Evolutionary conservation across 2,888 invertebrate species (phyloP).

Genomic region (Heteromurus nitidus): DNA sequence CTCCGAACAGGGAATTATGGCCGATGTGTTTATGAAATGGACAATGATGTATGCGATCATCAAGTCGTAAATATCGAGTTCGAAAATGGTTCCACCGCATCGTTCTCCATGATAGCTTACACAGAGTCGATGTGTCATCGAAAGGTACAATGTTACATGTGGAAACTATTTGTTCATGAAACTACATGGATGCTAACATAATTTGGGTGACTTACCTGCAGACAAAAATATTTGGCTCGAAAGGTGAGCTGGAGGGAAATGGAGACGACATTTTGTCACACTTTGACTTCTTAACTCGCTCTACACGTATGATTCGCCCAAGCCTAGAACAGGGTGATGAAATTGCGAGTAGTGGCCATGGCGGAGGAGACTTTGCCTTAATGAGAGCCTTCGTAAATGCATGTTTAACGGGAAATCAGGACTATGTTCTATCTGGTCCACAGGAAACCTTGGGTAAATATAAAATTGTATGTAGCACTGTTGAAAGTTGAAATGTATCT

Average conservation of each 20-base stretch:
- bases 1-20: constrained; percentile 75
- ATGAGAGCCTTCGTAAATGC: constrained; percentile 69
- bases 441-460: constrained; percentile 70
- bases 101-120: constrained; percentile 76
- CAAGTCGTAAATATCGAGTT: constrained; percentile 76
- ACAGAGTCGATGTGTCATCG: constrained; percentile 75
- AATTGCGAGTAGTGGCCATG: constrained; percentile 68
- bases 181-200: not conserved
- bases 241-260: constrained; percentile 74
- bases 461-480: not conserved
- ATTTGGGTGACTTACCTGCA: constrained; percentile 49
- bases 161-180: constrained; percentile 6
- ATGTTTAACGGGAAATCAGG: constrained; percentile 68
- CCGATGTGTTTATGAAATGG: constrained; percentile 76
- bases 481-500: too few species aligned
- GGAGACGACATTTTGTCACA: constrained; percentile 69
- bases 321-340: constrained; percentile 37
- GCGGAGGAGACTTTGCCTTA: constrained; percentile 68
- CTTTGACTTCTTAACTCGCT: constrained; percentile 72
- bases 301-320: constrained; percentile 56
- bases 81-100: constrained; percentile 76
- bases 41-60: constrained; percentile 77
- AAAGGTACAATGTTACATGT: too few species aligned
- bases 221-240: constrained; percentile 76
- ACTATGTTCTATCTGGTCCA: constrained; percentile 69